Percentiles rank a stretch among this genome's conserved stretches.
Conservation (phyloP, 1,140 invertebrate species). For the Anagrus nilaparvatae region DNA sequence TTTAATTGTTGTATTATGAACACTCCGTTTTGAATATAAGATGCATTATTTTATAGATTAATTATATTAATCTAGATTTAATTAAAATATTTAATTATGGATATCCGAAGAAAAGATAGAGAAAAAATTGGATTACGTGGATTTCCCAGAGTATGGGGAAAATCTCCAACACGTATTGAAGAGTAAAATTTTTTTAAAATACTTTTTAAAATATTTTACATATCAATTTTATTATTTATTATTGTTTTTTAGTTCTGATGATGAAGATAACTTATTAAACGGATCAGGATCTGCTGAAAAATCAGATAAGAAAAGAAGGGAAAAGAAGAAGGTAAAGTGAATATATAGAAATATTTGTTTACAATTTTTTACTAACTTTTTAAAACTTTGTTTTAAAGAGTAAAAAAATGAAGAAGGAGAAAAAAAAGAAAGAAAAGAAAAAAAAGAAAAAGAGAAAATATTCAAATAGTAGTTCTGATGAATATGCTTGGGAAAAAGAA, state of each 20-base stretch:
- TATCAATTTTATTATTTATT: constrained; percentile 16
- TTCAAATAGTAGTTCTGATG: constrained; percentile 17
- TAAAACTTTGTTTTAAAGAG: constrained; percentile 74
- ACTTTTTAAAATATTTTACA: constrained; percentile 6
- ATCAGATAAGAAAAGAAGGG: constrained; percentile 48
- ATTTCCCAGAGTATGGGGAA: constrained; percentile 57
- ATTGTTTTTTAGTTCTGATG: constrained; percentile 35
- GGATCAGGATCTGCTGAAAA: constrained; percentile 44
- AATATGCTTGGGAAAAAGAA: constrained; percentile 63
- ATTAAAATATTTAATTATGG: too few species aligned
- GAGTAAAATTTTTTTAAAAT: constrained; percentile 41
- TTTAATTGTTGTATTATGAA: too few species aligned
- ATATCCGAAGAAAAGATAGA: constrained; percentile 57
- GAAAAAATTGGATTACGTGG: constrained; percentile 62
- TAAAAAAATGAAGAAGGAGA: constrained; percentile 36
- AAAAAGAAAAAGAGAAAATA: constrained; percentile 15
- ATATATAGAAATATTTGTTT: too few species aligned
- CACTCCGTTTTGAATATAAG: too few species aligned
- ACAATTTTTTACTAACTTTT: constrained; percentile 10
- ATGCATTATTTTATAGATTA: too few species aligned
- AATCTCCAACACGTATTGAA: constrained; percentile 51
- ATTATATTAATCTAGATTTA: too few species aligned
- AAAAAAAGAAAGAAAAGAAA: constrained; percentile 1
- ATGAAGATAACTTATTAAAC: constrained; percentile 39
- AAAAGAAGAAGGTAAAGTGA: constrained; percentile 47